Percentiles rank a stretch among this genome's conserved stretches.
These are phyloP conservation scores for Phalloptychus januarius DNA, from an alignment of 2,797 vertebrate genomes.

Conservation along the genomic window DNA sequence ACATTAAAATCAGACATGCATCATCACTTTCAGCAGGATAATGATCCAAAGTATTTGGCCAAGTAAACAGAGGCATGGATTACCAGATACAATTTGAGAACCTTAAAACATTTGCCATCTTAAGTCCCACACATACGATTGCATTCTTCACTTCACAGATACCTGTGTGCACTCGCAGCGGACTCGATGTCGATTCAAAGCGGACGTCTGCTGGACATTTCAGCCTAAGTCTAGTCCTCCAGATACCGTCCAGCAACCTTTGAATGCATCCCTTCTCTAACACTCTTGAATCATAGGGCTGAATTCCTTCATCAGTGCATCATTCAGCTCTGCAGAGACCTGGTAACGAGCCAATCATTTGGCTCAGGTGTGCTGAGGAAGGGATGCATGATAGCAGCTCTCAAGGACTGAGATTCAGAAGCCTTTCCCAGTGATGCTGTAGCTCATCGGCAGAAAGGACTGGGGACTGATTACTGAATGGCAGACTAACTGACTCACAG, in stretches of 20 bases:
- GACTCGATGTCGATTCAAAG: no score
- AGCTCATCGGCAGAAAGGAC: not conserved
- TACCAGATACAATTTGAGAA: not conserved
- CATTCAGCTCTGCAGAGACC: not conserved
- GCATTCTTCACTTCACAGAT: no score
- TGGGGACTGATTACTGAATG: conserved; percentile 3
- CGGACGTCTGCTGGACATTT: not conserved
- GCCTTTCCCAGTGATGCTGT: not conserved
- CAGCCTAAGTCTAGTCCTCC: not conserved
- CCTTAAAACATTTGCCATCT: not conserved
- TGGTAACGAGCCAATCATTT: not conserved
- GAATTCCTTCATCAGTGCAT: not conserved
- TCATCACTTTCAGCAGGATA: not conserved
- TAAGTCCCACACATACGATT: not conserved
- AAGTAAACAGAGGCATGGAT: not conserved
- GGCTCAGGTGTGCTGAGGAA: not conserved
- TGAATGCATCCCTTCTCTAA: not conserved
- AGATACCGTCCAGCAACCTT: not conserved
- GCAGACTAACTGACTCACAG: not conserved
- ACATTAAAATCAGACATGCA: not conserved
- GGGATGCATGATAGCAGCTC: not conserved
- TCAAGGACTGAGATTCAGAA: not conserved
- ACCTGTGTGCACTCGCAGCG: not conserved
- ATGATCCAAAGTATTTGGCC: not conserved
- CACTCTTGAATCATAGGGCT: not conserved